Evolutionary conservation across 2,113 vertebrate genomes (phyloP), one percentile per base, ranked within the genome.

Genomic region (Nothoprocta perdicaria): DNA sequence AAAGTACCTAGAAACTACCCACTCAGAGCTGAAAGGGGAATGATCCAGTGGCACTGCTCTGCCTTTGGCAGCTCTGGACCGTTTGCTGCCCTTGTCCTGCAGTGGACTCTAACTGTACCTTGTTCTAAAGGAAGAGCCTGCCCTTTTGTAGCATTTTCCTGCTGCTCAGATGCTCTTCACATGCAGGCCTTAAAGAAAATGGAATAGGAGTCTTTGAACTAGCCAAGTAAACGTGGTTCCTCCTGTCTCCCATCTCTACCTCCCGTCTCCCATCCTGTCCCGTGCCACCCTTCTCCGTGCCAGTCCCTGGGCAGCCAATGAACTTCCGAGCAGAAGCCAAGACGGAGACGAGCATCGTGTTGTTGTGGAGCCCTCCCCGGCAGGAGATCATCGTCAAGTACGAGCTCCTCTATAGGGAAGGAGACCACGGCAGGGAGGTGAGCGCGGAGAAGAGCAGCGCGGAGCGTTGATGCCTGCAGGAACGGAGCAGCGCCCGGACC

Each of bases 261-360:
- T 73, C 48, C 40, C 40, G 10, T 12, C 18, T 48, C 53, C 33
- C 24, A 5, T 66, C 52, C 27, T 79, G 65, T n/a, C 38, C 60
- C 1, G 0, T 31, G 0, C 46, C 22, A 31, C n/a, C 27, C 76
- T 55, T 79, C 57, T 43, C 81, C 3, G 1, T 33, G 9, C 58
- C 94, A 99, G 99, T 99, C 92, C 99, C 99, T 0, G 98, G 98
- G 88, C 99, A 99, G 95, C 99, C 99, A 9, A 98, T 98, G 97
- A 99, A 99, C 96, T 98, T 99, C 95, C 98, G 98, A 96, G 98
- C 98, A 1, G 99, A 99, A 62, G 98, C 99, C 80, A 99, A 99
- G 94, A 98, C 98, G 0, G 99, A 99, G 96, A 99, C 98, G 1
- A 99, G 98, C 94, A 98, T 99, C 14, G 88, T 98, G 73, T 97